Conservation (phyloP, 2,797 vertebrate genomes). For the Columba guinea region DNA sequence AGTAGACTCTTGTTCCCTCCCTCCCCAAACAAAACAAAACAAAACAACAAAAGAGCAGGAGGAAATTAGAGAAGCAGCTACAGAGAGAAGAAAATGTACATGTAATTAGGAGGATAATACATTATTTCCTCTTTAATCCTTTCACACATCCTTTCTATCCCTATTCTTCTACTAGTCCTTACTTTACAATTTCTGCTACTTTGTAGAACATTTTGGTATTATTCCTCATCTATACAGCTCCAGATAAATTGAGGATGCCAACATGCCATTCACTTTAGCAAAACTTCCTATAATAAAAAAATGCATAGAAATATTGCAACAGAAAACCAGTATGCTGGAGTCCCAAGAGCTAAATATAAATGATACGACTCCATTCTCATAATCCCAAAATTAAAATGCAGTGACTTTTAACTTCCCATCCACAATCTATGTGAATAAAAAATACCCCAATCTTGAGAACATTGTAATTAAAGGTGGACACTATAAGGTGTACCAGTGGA, state of each 20-base stretch:
- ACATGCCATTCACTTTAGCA: not conserved
- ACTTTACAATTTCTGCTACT: not conserved
- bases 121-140: not conserved
- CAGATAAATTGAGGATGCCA: not conserved
- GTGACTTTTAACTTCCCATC: not conserved
- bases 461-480: not conserved
- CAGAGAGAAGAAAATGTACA: not conserved
- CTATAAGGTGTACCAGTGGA: not conserved
- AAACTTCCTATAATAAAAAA: not conserved
- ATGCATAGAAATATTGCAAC: not conserved
- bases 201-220: not conserved
- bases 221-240: not conserved
- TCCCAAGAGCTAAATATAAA: not conserved
- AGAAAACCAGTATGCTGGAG: not conserved
- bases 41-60: not conserved
- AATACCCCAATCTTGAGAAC: not conserved
- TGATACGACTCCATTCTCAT: not conserved
- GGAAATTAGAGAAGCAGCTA: not conserved
- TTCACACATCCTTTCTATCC: not conserved
- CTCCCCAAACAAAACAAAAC: not conserved
- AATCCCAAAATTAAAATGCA: not conserved
- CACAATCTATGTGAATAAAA: not conserved
- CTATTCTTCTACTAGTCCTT: not conserved
- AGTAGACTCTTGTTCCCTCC: fast-evolving
- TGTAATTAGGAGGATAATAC: not conserved